Base-by-base conservation (phyloP, 2,113 vertebrate genomes). In the Climacteris rufus region DNA sequence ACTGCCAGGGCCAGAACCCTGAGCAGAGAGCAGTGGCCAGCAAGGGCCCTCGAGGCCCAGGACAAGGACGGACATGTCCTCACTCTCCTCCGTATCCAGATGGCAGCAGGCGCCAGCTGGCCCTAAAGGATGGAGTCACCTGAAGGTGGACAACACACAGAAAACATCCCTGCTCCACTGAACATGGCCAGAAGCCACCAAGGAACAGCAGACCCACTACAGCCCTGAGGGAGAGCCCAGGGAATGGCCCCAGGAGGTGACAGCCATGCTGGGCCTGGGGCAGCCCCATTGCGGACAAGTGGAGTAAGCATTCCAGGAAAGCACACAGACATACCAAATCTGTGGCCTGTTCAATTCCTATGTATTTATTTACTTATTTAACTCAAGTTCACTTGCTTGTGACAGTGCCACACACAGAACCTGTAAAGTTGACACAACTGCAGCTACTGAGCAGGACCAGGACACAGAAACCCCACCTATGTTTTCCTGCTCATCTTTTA, bases 251-350 rank as follows among this genome's bases (percentile, higher is more conserved):
- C 0, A 3, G 24, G 24, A 39, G 11, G 56, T 7, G 5, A 71
- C 28, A 37, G 40, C 52, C 15, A 2, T 18, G n/a, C 37, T 40
- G 23, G 22, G 19, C 44, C 40, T 40, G 31, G 30, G 24, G 21
- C 45, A 89, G 39, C 28, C 39, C 50, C 0, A 0, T 13, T 50
- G 37, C 39, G 18, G 11, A 17, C 0, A 0, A 20, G 16, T 2
- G 3, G 16, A 25, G 24, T 27, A 11, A 57, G 54, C 27, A 40
- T 4, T 20, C 56, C 15, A n/a, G 25, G 18, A 59, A 65, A 17
- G 4, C 17, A 19, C 15, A 23, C 1, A 0, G 27, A 52, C 25
- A 54, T 19, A 21, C 31, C 74, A 66, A 7, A 44, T 17, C 31
- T 39, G 8, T 10, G 23, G 12, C 66, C 44, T 42, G 10, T 39